phyloP scores from a whole-genome alignment of 2,888 invertebrate species.

The Dichetophora obliterata region DNA sequence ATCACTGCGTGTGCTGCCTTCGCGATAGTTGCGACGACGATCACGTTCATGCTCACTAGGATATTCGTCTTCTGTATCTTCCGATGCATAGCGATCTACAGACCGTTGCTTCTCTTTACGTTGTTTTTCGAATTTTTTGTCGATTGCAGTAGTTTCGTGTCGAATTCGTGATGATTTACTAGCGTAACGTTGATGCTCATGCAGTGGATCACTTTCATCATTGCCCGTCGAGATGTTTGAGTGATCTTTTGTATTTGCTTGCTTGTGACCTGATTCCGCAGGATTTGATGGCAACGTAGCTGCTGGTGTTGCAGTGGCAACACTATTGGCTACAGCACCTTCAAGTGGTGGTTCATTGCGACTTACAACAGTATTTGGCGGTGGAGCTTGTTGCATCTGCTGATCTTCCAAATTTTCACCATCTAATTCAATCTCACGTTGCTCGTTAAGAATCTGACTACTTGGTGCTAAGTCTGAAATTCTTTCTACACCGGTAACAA shows the following conservation, averaged over 20 bases:
- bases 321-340: constrained; percentile 63
- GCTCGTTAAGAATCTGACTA: constrained; percentile 61
- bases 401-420: constrained; percentile 73
- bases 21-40: constrained; percentile 71
- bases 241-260: constrained; percentile 53
- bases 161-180: constrained; percentile 9
- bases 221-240: constrained; percentile 63
- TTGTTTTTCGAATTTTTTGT: constrained; percentile 28
- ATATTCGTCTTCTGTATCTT: constrained; percentile 68
- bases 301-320: constrained; percentile 42
- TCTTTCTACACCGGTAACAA: constrained; percentile 74
- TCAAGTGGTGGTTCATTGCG: constrained; percentile 72
- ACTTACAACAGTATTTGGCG: constrained; percentile 49
- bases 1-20: constrained; percentile 67
- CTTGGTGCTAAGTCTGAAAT: constrained; percentile 47
- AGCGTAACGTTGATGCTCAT: constrained; percentile 46
- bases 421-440: constrained; percentile 74
- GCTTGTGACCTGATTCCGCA: constrained; percentile 40
- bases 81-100: constrained; percentile 71
- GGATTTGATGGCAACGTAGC: constrained; percentile 10
- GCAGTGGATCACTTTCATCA: constrained; percentile 64
- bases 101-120: constrained; percentile 51
- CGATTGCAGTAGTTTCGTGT: background rate
- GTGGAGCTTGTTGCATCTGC: constrained; percentile 46
- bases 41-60: constrained; percentile 75